Evolutionary conservation across 2,113 vertebrate genomes (phyloP), one percentile per base, ranked within the genome.

Genomic region (Aegithalos caudatus): DNA sequence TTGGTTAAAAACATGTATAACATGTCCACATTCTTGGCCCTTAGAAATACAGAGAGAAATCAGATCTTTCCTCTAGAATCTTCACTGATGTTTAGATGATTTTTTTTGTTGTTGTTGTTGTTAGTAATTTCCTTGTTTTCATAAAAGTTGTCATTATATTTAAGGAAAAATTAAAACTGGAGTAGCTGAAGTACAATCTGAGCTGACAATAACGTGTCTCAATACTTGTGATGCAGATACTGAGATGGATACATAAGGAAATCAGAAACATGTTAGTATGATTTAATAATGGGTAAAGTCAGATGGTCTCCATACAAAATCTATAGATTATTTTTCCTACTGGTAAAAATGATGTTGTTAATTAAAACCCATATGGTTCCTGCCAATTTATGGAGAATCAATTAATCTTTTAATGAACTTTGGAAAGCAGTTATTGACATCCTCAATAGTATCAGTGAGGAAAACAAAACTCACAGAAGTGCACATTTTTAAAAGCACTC

Each of bases 81-180:
- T 40, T 95, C 78, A 40, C 47, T 71, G 18, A 82, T 47, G 8
- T 72, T 93, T 88, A 57, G 22, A 29, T 86, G 61, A n/a, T 44
- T 72, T 42, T 31, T n/a, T 29, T 47, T 42, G 11, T 24, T 35
- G 57, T 31, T n/a, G n/a, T n/a, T n/a, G n/a, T 50, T 78, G 11
- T 48, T 82, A 57, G 29, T 65, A 23, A n/a, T 85, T 95, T 85
- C 37, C 54, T 95, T 47, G 31, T 81, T 94, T 89, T 85, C 29
- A 38, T 66, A 42, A 7, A 88, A 72, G 19, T 89, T 86, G 38
- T 61, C 12, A 83, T 64, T 50, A 45, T 29, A 19, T 69, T 88
- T 61, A 81, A 94, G 90, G 44, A 86, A 90, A 93, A 86, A 73
- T 12, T 79, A 81, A 95, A 90, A 47, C 50, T 61, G 47, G 56